Base-by-base conservation (phyloP, 2,797 vertebrate species). In the Myoxocephalus aenaeus region DNA sequence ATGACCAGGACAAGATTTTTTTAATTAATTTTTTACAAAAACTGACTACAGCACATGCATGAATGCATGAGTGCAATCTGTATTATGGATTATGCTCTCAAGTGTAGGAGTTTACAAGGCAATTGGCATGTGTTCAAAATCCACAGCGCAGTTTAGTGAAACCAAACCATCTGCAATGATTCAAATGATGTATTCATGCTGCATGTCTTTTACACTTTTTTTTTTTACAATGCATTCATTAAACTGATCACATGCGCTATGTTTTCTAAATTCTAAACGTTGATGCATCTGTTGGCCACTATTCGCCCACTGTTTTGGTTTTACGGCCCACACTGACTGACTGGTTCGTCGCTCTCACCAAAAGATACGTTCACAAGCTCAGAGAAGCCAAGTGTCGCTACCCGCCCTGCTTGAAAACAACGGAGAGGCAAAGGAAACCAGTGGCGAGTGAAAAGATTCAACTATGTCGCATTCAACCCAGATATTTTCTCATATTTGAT, bases 91-190 rank as follows among this genome's bases (percentile, higher is more conserved):
- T 25, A 13, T 7, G 2, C 14, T 62, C n/a, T 70, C 6, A 44
- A 46, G 18, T 59, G 25, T 20, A 53, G 57, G 11, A 32, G 46
- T 17, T 65, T 15, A 65, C 36, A 25, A 14, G 13, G 17, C 69
- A 61, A 71, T 46, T 63, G 48, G 3, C 29, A 27, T 5, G 2
- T 57, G 5, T 61, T 53, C 51, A 61, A 75, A 75, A 64, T 59
- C 44, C 42, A 46, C 42, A 44, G 65, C 18, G 44, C 51, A 56
- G 25, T 44, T 58, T 32, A 59, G 57, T 48, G 58, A 58, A 64
- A 58, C 7, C 15, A 44, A 57, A 65, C 32, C 73, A 76, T 70
- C 61, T 70, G 61, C 50, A 56, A 71, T 42, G 51, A 71, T 42
- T 54, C 46, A 29, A 57, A 56, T 22, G 38, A 61, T 42, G 53